These are phyloP conservation scores for Scaptomyza tumidula DNA, from an alignment of 2,888 invertebrate genomes.

Conservation along the genomic window DNA sequence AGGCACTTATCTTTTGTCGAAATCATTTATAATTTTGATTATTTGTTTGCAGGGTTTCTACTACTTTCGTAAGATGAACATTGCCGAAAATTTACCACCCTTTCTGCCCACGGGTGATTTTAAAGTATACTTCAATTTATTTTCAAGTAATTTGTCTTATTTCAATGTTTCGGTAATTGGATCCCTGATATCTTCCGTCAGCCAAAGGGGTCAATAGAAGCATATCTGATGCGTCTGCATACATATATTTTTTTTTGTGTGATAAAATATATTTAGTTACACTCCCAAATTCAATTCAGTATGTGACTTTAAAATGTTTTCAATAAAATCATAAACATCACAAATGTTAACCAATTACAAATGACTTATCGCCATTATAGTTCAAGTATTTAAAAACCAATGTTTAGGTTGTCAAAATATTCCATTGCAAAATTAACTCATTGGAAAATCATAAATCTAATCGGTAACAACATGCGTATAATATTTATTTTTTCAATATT, in stretches of 20 bases:
- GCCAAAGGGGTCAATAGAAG: background rate
- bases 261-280: too few species aligned
- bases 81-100: conserved; percentile 47
- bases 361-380: background rate
- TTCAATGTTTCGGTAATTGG: conserved; percentile 25
- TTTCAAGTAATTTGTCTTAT: background rate
- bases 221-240: too few species aligned
- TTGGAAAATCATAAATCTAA: background rate
- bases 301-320: too few species aligned
- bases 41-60: conserved; percentile 37
- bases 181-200: background rate
- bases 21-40: too few species aligned
- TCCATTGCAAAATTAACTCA: conserved; percentile 13
- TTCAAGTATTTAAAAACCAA: conserved; percentile 9
- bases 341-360: too few species aligned
- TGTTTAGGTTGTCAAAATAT: background rate
- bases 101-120: conserved; percentile 45
- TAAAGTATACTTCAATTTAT: conserved; percentile 23
- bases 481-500: background rate
- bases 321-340: background rate
- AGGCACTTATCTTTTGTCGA: too few species aligned
- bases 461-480: conserved; percentile 3
- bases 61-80: conserved; percentile 55
- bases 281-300: background rate
- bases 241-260: too few species aligned